Conservation (phyloP, 2,113 vertebrate species). For the Chascanopsetta lugubris region DNA sequence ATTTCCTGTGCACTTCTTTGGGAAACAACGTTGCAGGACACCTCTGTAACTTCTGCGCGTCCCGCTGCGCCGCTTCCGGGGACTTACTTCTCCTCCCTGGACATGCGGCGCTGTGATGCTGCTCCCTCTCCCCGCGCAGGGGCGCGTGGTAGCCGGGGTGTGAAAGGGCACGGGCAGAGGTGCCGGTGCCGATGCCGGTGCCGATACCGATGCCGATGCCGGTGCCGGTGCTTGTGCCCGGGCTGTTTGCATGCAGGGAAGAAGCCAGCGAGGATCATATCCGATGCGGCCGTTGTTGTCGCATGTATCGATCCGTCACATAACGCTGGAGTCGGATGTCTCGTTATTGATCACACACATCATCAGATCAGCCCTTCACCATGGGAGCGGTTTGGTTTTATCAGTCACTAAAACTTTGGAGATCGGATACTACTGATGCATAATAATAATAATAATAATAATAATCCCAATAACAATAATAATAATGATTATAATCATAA, state of each 20-base stretch:
- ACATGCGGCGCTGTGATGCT: constrained; percentile 44
- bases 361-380: constrained; percentile 64
- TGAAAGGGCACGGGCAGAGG: constrained; percentile 51
- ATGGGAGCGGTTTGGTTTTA: constrained; percentile 20
- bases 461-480: too few species aligned
- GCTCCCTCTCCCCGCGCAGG: not conserved
- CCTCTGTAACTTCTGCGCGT: constrained; percentile 66
- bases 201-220: too few species aligned
- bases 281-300: constrained; percentile 67
- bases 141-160: constrained; percentile 34
- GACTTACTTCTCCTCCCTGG: constrained; percentile 26
- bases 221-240: too few species aligned
- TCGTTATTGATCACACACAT: constrained; percentile 71
- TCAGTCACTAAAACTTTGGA: constrained; percentile 58
- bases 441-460: not conserved
- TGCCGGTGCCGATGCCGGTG: too few species aligned
- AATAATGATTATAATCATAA: not conserved
- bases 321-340: constrained; percentile 75
- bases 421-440: constrained; percentile 1
- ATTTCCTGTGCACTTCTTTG: constrained; percentile 25
- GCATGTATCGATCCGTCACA: constrained; percentile 77
- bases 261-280: constrained; percentile 57
- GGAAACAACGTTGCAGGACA: constrained; percentile 34
- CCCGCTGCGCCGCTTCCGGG: constrained; percentile 41
- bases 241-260: constrained; percentile 30